Evolutionary conservation across 2,113 vertebrate genomes (phyloP), one percentile per base, ranked within the genome.

Genomic region (Dasyornis broadbenti): DNA sequence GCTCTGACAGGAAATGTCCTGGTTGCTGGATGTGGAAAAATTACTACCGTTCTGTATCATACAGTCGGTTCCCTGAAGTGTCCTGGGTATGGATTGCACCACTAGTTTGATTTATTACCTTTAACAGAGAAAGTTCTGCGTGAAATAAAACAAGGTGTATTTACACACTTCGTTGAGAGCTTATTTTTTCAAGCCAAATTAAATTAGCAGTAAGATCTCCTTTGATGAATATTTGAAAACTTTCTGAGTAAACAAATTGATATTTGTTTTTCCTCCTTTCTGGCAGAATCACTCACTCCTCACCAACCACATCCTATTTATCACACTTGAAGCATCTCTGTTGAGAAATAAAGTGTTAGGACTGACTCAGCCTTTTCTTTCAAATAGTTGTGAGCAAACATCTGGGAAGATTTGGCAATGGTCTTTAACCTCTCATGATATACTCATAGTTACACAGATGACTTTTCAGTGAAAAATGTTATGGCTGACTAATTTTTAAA

Each of bases 1-100:
- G 98, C 98, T 98, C 97, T 97, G 97, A 92, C 98, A 98, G 98
- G 99, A 99, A 99, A 98, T 92, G 96, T 96, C 98, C 97, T 92
- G 93, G 97, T 97, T 98, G 90, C 97, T 97, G 97, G 96, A 94
- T 97, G 97, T 97, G 98, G 98, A 98, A 97, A 98, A 98, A 97
- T 95, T 78, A 95, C 94, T 94, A 90, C 80, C 69, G 17, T 93
- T 94, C 77, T 77, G 64, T 97, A 87, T 91, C 86, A 27, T 93
- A 54, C 30, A 20, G 82, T 40, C 2, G 22, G 81, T 94, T 93
- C 94, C 72, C 64, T 79, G 54, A 95, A 81, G 75, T 50, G 49
- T 64, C 11, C 40, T 10, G 80, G 45, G 28, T 68, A 54, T 68
- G n/a, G 53, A 13, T 82, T 70, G 44, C 42, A 53, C 82, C 53